Evolutionary conservation across 2,797 vertebrate species (phyloP), one percentile per base, ranked within the genome.

Genomic region (Sciurus carolinensis): DNA sequence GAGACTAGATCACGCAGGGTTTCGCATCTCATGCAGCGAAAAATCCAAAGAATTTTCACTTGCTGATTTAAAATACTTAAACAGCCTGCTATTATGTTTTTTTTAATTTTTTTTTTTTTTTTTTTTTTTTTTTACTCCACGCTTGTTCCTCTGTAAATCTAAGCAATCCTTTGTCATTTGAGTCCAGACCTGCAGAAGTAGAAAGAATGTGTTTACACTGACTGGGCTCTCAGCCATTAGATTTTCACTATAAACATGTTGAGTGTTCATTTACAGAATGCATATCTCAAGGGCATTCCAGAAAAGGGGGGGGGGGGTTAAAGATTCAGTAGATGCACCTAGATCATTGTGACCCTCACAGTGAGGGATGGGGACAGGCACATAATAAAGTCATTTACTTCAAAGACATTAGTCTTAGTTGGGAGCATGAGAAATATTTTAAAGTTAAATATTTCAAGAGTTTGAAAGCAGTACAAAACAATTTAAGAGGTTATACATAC

Each of bases 241-340:
- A 54, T 83, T 94, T 83, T 95, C 20, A 69, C 75, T 77, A 64
- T 71, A 93, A 97, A 86, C 52, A 57, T 42, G 44, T 72, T 76
- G 72, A 92, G 47, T 88, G 86, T 92, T 90, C 36, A 42, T 96
- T 96, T 97, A 90, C 77, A 83, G 42, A 96, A 85, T 54, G 54
- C 33, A 47, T 95, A 91, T 76, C 79, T 86, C 91, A 87, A 71
- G 62, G 36, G 22, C 75, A 26, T 71, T 71, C 24, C 82, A 57
- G 67, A 64, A 76, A 80, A 52, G 17, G 52, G 59, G 22, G 67
- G 67, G 24, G 82, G 22, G n/a, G 59, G 24, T 88, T 95, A n/a
- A 54, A 67, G 42, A 79, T 73, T 86, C n/a, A 26, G 39, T 81
- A 50, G 66, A 64, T 89, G 82, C 79, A 59, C 2, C 75, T 76